phyloP scores from a whole-genome alignment of 2,888 invertebrate species.

The Tipula lateralis region DNA sequence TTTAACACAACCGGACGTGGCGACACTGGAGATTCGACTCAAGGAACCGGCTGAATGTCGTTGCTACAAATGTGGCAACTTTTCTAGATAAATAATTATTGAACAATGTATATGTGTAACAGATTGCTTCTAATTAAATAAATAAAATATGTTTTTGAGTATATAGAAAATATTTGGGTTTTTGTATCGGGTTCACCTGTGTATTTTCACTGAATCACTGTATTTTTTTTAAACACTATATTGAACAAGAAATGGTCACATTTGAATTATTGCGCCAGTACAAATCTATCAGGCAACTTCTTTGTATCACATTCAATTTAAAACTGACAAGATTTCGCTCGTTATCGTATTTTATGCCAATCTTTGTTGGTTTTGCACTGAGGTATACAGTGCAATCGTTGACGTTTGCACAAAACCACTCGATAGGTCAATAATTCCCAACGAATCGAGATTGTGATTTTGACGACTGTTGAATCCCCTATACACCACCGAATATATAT shows the following conservation, averaged over 20 bases:
- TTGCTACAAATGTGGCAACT: constrained; percentile 86
- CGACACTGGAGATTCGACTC: constrained; percentile 75
- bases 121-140: not conserved
- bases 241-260: too few species aligned
- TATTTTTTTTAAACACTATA: too few species aligned
- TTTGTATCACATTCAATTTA: not conserved
- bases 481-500: too few species aligned
- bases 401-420: too few species aligned
- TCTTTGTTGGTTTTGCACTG: too few species aligned
- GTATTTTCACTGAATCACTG: not conserved
- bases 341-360: too few species aligned
- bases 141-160: not conserved
- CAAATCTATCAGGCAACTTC: not conserved
- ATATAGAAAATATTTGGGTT: too few species aligned
- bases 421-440: not conserved
- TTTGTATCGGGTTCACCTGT: too few species aligned
- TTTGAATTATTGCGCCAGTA: not conserved
- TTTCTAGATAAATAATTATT: constrained; percentile 57
- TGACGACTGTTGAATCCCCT: too few species aligned
- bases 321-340: too few species aligned
- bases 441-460: too few species aligned
- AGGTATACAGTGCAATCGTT: too few species aligned
- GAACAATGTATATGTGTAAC: not conserved
- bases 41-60: constrained; percentile 85
- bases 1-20: constrained; percentile 62